These are phyloP conservation scores for mouse (Mus musculus) DNA, from an alignment of 2,113 vertebrate genomes.

Conservation along the genomic window GRCm39 chr10:126313501-126314000, in stretches of 20 bases:
- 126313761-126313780: no score
- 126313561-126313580: background rate
- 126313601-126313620: background rate
- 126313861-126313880: background rate
- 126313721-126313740: background rate
- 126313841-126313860: background rate
- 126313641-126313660: background rate
- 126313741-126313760: background rate
- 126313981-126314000: background rate
- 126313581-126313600: background rate
- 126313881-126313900: background rate
- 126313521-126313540: background rate
- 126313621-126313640: background rate
- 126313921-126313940: conserved; percentile 3
- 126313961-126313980: background rate
- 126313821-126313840: background rate
- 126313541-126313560: background rate
- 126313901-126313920: conserved; percentile 26
- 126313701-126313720: background rate
- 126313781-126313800: background rate
- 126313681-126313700: background rate
- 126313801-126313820: rapidly evolving
- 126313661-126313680: background rate
- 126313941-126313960: background rate
- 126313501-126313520: background rate